Evolutionary conservation across 2,888 invertebrate genomes (phyloP).

Genomic region (Melanotus villosus): DNA sequence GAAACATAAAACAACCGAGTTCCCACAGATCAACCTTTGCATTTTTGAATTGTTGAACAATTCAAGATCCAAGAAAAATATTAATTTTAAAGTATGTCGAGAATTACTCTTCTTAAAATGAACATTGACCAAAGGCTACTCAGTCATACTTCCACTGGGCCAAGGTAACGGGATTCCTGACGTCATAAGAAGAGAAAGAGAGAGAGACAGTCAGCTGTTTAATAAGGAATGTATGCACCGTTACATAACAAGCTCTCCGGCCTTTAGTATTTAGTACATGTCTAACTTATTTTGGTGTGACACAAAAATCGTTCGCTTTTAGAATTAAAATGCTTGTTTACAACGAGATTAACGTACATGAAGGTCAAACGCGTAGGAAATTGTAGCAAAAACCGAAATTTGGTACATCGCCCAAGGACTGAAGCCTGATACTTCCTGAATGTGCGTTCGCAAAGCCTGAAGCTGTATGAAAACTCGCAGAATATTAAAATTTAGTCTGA

Average conservation of each 20-base stretch:
- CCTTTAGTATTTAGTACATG: constrained; percentile 37
- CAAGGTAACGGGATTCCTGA: constrained; percentile 62
- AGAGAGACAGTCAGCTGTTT: constrained; percentile 61
- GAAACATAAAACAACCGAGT: too few species aligned
- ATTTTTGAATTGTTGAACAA: background rate
- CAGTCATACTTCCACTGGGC: constrained; percentile 57
- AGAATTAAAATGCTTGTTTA: constrained; percentile 18
- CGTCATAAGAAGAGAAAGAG: constrained; percentile 58
- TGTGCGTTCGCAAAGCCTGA: too few species aligned
- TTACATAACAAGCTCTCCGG: constrained; percentile 56
- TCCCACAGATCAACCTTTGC: too few species aligned
- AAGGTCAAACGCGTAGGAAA: background rate
- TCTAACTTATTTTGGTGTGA: constrained; percentile 27
- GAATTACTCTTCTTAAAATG: background rate
- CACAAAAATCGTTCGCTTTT: constrained; percentile 29
- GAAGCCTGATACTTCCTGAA: background rate
- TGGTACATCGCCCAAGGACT: background rate
- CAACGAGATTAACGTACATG: background rate
- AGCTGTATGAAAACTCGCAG: too few species aligned
- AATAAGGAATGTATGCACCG: constrained; percentile 64
- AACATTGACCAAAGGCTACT: constrained; percentile 30
- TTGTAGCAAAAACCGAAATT: background rate
- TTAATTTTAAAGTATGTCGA: background rate
- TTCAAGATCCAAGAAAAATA: background rate
- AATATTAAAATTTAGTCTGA: too few species aligned